Percentiles rank a stretch among this genome's conserved stretches.
phyloP scores from a whole-genome alignment of 2,113 vertebrate genomes.

The Meles meles region DNA sequence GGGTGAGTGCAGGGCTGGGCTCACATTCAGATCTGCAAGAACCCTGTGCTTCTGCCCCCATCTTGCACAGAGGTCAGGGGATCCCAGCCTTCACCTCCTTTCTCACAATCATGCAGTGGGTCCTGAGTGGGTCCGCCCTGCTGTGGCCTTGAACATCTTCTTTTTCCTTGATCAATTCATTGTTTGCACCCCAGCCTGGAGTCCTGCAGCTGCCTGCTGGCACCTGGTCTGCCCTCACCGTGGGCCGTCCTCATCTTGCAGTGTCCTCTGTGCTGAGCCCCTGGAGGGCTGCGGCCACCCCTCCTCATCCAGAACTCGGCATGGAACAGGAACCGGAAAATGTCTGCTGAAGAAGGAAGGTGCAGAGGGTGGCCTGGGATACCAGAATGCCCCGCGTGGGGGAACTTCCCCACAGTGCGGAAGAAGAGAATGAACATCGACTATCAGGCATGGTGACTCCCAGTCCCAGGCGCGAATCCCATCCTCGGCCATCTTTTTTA shows the following conservation, averaged over 20 bases:
- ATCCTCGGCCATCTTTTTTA: neutral
- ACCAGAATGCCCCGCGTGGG: neutral
- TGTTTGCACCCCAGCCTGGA: neutral
- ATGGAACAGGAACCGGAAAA: neutral
- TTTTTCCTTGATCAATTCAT: neutral
- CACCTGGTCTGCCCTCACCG: neutral
- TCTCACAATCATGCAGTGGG: neutral
- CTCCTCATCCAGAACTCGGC: no score
- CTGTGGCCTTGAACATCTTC: neutral
- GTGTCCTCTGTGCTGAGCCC: neutral
- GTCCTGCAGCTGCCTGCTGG: neutral
- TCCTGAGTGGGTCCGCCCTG: neutral
- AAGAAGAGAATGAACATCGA: neutral
- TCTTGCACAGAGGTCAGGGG: neutral
- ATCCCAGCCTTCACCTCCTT: neutral
- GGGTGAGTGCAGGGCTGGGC: neutral
- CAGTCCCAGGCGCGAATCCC: neutral
- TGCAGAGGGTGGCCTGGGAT: neutral
- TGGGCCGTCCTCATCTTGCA: accelerated
- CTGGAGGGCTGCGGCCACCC: neutral
- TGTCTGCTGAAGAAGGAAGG: neutral
- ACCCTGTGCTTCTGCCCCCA: neutral
- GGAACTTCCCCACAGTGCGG: neutral
- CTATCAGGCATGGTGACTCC: accelerated
- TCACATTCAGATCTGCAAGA: neutral